Evolutionary conservation across 2,888 invertebrate genomes (phyloP).

Genomic region (Chrysotoxum bicinctum): DNA sequence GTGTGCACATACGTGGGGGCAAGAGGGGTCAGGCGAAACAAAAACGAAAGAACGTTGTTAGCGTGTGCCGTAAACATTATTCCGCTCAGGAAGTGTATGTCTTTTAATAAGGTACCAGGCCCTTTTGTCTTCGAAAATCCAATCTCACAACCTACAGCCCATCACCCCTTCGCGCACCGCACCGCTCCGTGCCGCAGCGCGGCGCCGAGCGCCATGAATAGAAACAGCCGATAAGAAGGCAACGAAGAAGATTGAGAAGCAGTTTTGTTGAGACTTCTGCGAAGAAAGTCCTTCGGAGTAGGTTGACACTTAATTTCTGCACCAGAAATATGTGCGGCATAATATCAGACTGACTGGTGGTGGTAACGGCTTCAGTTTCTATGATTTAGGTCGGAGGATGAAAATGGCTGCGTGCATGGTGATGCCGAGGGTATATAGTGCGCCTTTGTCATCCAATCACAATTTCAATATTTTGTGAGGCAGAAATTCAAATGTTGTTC

Average conservation of each 20-base stretch:
- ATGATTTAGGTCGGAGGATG: constrained; percentile 25
- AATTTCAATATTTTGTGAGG: constrained; percentile 69
- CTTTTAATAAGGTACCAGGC: constrained; percentile 62
- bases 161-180: constrained; percentile 32
- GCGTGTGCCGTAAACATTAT: constrained; percentile 43
- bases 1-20: constrained; percentile 1
- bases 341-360: constrained; percentile 25
- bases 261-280: constrained; percentile 8
- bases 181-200: too few species aligned
- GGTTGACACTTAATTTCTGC: constrained; percentile 64
- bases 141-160: constrained; percentile 30
- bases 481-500: constrained; percentile 71
- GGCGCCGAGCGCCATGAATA: neutral
- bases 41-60: constrained; percentile 23
- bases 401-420: neutral
- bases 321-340: constrained; percentile 56
- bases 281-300: neutral
- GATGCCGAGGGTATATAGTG: constrained; percentile 4
- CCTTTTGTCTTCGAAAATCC: constrained; percentile 60
- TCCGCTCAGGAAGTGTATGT: constrained; percentile 61
- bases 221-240: constrained; percentile 17
- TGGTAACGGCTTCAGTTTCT: neutral
- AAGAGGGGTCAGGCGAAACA: constrained; percentile 4
- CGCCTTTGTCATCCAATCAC: constrained; percentile 64
- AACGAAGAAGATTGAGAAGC: constrained; percentile 13